These are phyloP conservation scores for Cryptoblepharus egeriae DNA, from an alignment of 2,797 vertebrate genomes.

Conservation along the genomic window DNA sequence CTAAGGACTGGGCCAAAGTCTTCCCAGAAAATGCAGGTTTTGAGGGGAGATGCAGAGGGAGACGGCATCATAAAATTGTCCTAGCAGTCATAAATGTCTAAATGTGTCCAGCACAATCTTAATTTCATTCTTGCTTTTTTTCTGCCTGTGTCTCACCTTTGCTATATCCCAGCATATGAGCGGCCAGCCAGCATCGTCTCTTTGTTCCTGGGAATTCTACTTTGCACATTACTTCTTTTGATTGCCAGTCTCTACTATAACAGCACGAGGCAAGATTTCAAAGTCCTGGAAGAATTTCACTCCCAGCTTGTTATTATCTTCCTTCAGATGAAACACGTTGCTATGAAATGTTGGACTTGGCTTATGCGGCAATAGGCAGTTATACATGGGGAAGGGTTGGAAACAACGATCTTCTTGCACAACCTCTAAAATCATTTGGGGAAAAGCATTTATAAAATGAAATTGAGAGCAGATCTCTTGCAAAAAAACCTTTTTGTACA, in stretches of 20 bases:
- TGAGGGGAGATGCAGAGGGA: neutral
- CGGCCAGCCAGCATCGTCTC: constrained; percentile 78
- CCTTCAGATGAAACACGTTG: constrained; percentile 83
- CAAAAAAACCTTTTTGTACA: neutral
- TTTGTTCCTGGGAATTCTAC: constrained; percentile 81
- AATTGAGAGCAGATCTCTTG: neutral
- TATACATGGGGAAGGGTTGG: neutral
- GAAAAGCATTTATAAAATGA: neutral
- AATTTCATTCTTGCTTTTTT: constrained; percentile 41
- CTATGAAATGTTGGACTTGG: constrained; percentile 88
- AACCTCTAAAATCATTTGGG: neutral
- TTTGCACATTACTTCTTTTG: constrained; percentile 86
- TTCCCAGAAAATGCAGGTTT: neutral
- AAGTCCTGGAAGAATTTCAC: constrained; percentile 85
- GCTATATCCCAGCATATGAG: constrained; percentile 76
- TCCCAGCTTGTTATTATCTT: constrained; percentile 81
- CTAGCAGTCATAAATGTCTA: neutral
- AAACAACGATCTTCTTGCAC: constrained; percentile 1
- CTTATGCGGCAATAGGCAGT: constrained; percentile 83
- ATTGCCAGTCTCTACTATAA: constrained; percentile 85
- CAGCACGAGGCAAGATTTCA: constrained; percentile 75
- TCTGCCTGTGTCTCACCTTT: constrained; percentile 1
- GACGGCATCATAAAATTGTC: neutral
- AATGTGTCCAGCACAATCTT: constrained; percentile 33
- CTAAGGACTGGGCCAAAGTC: too few species aligned